Base-by-base conservation (phyloP, 2,797 vertebrate species). In the Pseudocheirus occidentalis region DNA sequence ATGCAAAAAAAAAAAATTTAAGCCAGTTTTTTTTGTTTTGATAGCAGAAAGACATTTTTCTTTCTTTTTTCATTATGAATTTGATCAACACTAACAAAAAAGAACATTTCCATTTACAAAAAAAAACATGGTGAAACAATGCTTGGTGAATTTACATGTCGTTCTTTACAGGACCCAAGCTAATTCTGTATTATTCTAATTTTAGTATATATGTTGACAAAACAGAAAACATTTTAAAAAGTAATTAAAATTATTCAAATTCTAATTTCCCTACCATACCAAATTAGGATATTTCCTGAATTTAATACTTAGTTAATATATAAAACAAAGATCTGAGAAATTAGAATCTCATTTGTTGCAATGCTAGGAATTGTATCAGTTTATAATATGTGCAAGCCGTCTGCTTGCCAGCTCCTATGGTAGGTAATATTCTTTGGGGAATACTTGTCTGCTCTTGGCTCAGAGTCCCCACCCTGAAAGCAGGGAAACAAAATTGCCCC, bases 281-380 rank as follows among this genome's bases (percentile, higher is more conserved):
- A 92, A 94, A 94, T 53, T 53, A 90, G 9, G 91, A 91, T 94
- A 34, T 53, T 94, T 94, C 93, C 55, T 73, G 56, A 94, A 66
- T 14, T 27, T 91, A 57, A 91, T 66, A 53, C 55, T 55, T 73
- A 31, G 18, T 59, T 52, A 53, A 56, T 11, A 94, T 93, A 53
- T 62, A 52, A 73, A 90, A 90, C 34, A 3, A 90, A 92, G 55
- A 53, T n/a, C 29, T 81, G 53, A 94, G 94, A 81, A 93, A 5
- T 34, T 73, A 34, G 9, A 52, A 54, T 40, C 31, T 5, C 59
- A 21, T 89, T 5, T 81, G 34, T 91, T 93, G 62, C 59, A 92
- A n/a, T 24, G 10, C 50, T 52, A n/a, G 46, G 90, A 54, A 27
- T 96, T 91, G 50, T 52, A 53, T 55, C 56, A 31, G 91, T 62